These are phyloP conservation scores for Trissolcus brochymenae DNA, from an alignment of 2,888 invertebrate species.

Conservation along the genomic window DNA sequence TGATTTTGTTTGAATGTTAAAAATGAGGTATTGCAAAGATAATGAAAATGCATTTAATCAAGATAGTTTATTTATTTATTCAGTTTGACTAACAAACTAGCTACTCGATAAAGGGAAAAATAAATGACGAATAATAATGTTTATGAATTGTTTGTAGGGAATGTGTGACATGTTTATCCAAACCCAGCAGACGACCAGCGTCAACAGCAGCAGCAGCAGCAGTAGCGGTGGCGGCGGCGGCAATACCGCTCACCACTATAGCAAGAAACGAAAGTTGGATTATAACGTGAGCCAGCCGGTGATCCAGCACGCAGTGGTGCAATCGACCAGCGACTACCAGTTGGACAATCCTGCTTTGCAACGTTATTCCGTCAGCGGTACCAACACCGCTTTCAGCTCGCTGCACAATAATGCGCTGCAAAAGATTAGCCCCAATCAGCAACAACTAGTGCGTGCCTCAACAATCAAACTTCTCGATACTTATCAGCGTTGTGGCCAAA, in stretches of 20 bases:
- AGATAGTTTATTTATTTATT: too few relatives aligned
- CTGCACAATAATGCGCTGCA: conserved; percentile 75
- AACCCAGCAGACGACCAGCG: conserved; percentile 80
- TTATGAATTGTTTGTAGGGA: conserved; percentile 79
- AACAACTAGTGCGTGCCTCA: conserved; percentile 81
- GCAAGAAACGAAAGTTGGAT: conserved; percentile 77
- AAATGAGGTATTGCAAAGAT: too few relatives aligned
- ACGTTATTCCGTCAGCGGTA: conserved; percentile 72
- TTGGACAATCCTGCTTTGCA: conserved; percentile 75
- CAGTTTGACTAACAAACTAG: too few relatives aligned
- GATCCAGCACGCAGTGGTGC: conserved; percentile 75
- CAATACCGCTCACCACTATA: conserved; percentile 74
- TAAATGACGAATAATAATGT: background rate
- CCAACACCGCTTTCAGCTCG: conserved; percentile 72
- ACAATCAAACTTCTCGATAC: conserved; percentile 83
- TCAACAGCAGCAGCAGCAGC: conserved; percentile 77
- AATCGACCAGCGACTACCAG: conserved; percentile 75
- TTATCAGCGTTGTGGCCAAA: conserved; percentile 83
- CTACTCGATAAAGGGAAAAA: too few relatives aligned
- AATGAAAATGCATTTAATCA: too few relatives aligned
- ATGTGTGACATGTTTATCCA: conserved; percentile 92
- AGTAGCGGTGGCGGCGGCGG: conserved; percentile 69
- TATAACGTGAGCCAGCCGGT: conserved; percentile 75
- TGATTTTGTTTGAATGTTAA: too few relatives aligned
- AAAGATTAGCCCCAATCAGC: conserved; percentile 76